These are phyloP conservation scores for Natator depressus DNA, from an alignment of 2,113 vertebrate genomes.

Conservation along the genomic window DNA sequence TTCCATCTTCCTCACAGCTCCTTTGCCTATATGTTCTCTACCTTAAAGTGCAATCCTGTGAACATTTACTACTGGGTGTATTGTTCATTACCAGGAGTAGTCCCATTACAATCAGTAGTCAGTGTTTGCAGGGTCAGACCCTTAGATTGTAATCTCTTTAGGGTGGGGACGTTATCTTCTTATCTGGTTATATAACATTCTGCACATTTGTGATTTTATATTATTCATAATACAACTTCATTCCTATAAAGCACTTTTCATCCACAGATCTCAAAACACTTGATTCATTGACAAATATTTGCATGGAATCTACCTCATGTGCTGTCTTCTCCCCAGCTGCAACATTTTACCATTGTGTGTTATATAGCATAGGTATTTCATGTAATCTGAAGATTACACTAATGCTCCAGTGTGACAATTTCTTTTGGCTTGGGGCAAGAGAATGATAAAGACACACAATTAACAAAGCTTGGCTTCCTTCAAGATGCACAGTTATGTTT, in stretches of 20 bases:
- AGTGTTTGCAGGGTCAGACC: background rate
- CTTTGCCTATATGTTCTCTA: background rate
- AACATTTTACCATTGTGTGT: background rate
- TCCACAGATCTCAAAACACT: background rate
- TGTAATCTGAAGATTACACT: background rate
- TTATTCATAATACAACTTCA: background rate
- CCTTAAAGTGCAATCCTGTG: background rate
- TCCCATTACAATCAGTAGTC: background rate
- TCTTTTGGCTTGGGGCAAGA: background rate
- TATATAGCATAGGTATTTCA: background rate
- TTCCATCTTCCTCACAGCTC: background rate
- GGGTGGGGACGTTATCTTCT: background rate
- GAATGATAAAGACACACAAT: background rate
- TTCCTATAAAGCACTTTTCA: background rate
- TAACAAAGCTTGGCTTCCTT: too few species aligned
- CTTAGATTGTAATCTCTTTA: background rate
- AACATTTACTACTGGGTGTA: background rate
- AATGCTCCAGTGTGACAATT: background rate
- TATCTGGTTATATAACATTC: background rate
- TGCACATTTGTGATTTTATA: background rate
- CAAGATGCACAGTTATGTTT: too few species aligned
- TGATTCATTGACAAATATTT: background rate
- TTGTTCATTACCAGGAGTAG: background rate
- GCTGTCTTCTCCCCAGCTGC: background rate
- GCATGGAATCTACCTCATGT: background rate